Conservation (phyloP, 1,140 invertebrate genomes). For the Colletes gigas region DNA sequence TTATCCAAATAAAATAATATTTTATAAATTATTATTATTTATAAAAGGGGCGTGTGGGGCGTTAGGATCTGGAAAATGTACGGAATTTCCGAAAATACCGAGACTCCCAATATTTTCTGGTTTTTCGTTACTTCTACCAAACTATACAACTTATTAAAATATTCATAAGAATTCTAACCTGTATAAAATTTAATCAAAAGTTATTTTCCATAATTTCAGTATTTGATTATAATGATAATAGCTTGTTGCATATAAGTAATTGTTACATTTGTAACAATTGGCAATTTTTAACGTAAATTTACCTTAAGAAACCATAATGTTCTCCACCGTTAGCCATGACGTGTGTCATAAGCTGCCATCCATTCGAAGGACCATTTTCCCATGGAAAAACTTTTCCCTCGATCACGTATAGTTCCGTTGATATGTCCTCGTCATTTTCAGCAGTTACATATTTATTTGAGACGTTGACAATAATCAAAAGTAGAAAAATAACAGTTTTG, state of each 20-base stretch:
- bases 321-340: constrained; percentile 94
- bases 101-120: no score
- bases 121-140: neutral
- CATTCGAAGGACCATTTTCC: constrained; percentile 82
- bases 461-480: constrained; percentile 59
- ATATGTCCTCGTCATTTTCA: constrained; percentile 82
- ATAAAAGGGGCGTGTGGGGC: no score
- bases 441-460: constrained; percentile 58
- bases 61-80: neutral
- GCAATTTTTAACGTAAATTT: constrained; percentile 40
- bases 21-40: no score
- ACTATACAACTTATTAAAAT: neutral
- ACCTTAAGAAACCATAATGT: constrained; percentile 91
- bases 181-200: neutral
- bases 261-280: neutral
- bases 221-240: neutral
- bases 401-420: constrained; percentile 85
- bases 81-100: no score
- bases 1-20: no score
- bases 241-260: neutral
- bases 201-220: neutral
- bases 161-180: constrained; percentile 12
- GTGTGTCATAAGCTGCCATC: constrained; percentile 90
- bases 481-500: constrained; percentile 23
- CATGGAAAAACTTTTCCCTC: constrained; percentile 92